phyloP scores from a whole-genome alignment of 2,888 invertebrate species.

The Sepiola atlantica region DNA sequence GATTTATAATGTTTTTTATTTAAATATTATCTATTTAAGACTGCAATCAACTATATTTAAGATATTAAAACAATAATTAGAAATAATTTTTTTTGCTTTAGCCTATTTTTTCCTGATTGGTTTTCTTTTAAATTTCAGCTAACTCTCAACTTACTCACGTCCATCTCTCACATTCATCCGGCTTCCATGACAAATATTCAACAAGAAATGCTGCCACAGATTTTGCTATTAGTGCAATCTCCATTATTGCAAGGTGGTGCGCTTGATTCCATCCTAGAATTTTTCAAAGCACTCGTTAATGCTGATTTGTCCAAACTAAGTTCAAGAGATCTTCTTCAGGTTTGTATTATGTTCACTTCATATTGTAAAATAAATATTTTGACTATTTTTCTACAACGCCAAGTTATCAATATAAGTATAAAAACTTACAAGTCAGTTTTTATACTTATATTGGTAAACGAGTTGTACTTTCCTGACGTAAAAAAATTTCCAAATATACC shows the following conservation, averaged over 20 bases:
- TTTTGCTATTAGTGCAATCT: conserved; percentile 89
- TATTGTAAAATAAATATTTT: too few relatives aligned
- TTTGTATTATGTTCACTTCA: conserved; percentile 49
- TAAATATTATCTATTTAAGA: background rate
- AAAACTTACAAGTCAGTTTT: too few relatives aligned
- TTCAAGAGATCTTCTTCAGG: conserved; percentile 85
- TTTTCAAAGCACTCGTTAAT: conserved; percentile 92
- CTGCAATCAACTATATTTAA: background rate
- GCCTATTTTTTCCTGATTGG: background rate
- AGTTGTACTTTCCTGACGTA: too few relatives aligned
- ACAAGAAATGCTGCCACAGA: conserved; percentile 77
- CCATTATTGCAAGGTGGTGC: conserved; percentile 95
- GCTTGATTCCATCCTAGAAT: conserved; percentile 90
- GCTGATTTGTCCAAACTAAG: conserved; percentile 81
- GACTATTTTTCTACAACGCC: too few relatives aligned
- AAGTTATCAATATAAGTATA: too few relatives aligned
- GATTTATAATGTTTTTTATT: too few relatives aligned
- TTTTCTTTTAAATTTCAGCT: conserved; percentile 61
- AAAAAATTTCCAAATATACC: too few relatives aligned
- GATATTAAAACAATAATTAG: background rate
- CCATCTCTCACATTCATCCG: conserved; percentile 70
- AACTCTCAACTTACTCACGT: conserved; percentile 72
- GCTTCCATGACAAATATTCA: conserved; percentile 67
- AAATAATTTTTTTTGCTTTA: background rate
- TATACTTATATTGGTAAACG: too few relatives aligned